Evolutionary conservation across 1,140 invertebrate genomes (phyloP), one percentile per base, ranked within the genome.

Genomic region (Saccostrea glomerata): DNA sequence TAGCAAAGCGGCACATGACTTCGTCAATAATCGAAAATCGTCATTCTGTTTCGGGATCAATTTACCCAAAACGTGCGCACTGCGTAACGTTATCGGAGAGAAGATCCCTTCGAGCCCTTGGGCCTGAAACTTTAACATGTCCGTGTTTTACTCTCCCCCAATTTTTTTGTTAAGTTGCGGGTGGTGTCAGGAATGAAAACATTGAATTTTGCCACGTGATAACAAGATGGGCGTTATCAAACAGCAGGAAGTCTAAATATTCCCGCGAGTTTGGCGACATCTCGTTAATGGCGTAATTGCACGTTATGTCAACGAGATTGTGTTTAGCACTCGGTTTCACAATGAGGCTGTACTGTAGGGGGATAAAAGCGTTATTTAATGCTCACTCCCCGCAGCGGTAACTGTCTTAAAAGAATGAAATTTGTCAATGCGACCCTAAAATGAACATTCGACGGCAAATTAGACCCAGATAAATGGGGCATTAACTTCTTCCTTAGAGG

Each of bases 371-470:
- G 70, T 77, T 77, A 77, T 36, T 77, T 77, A 77, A 77, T 77
- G 70, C 70, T 15, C 70, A 13, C 25, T 77, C 23, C 70, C 70
- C 25, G 70, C 23, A 36, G 70, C 70, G 70, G 23, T 77, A 77
- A 77, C 25, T 77, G 70, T 77, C 70, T 77, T 77, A 77, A 36
- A 77, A 77, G 70, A 77, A 77, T 77, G 70, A 77, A 77, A 77
- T 77, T 77, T 77, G 70, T 77, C 70, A 77, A 30, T 77, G 23
- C 70, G 70, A 77, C 70, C 70, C 70, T 77, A 40, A 77, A 30
- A 77, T 77, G 70, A 77, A 77, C 70, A 77, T 77, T 77, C 70
- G 70, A 77, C 70, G 30, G 70, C 70, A 77, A 77, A 77, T 77
- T 77, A 77, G 70, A 12, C 70, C 70, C 25, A 77, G 70, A 77